Evolutionary conservation across 2,888 invertebrate genomes (phyloP).

Genomic region (Acrobasis suavella): DNA sequence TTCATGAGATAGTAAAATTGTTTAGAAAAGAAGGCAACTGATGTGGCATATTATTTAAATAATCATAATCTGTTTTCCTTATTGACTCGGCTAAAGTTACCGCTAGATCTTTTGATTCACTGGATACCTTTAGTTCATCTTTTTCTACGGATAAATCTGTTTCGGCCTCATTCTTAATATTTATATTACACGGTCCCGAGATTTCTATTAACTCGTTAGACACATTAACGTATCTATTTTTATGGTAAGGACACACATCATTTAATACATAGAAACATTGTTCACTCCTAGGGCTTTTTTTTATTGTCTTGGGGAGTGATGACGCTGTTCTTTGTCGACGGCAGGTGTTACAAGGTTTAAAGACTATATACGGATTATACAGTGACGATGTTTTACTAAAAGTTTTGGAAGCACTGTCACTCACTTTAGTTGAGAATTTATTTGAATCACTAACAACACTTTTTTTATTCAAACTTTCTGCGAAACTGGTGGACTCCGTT

Average conservation of each 20-base stretch:
- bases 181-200: slow-evolving; percentile 35
- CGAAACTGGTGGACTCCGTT: neutral
- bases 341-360: slow-evolving; percentile 38
- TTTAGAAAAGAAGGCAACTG: slow-evolving; percentile 60
- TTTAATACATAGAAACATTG: slow-evolving; percentile 41
- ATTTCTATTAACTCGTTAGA: slow-evolving; percentile 46
- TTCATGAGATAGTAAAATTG: slow-evolving; percentile 31
- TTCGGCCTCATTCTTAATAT: neutral
- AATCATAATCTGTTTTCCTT: slow-evolving; percentile 37
- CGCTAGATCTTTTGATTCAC: neutral
- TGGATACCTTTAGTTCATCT: neutral
- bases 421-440: slow-evolving; percentile 24
- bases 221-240: slow-evolving; percentile 36
- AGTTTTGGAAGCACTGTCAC: slow-evolving; percentile 22
- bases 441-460: slow-evolving; percentile 26
- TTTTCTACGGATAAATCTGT: slow-evolving; percentile 4
- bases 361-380: slow-evolving; percentile 45
- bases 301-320: slow-evolving; percentile 13
- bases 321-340: neutral
- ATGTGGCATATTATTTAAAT: slow-evolving; percentile 53
- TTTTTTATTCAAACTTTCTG: slow-evolving; percentile 26
- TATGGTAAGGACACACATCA: slow-evolving; percentile 39
- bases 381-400: slow-evolving; percentile 27
- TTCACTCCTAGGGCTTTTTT: slow-evolving; percentile 29
- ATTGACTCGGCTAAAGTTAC: neutral